These are phyloP conservation scores for Itoplectis maculator DNA, from an alignment of 2,888 invertebrate species.

Conservation along the genomic window DNA sequence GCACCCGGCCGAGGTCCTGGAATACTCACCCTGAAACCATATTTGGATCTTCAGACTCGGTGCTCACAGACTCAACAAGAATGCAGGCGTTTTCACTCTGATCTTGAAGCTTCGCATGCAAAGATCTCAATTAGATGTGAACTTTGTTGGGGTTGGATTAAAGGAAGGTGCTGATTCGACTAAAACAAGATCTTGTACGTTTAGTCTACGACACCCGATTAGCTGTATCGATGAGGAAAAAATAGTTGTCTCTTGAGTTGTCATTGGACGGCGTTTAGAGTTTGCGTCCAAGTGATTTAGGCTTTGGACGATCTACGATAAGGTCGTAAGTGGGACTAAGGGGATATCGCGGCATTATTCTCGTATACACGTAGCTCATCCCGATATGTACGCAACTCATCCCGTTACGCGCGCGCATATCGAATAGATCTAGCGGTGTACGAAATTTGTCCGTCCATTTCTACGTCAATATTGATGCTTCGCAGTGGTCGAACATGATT, in stretches of 20 bases:
- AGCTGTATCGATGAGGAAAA: no score
- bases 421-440: slow-evolving; percentile 19
- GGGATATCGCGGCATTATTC: neutral
- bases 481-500: slow-evolving; percentile 62
- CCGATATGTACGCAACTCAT: neutral
- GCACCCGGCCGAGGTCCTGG: neutral
- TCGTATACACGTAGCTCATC: neutral
- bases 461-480: slow-evolving; percentile 72
- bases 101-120: slow-evolving; percentile 29
- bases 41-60: slow-evolving; percentile 2
- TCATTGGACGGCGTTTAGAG: neutral
- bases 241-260: neutral
- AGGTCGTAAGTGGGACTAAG: neutral
- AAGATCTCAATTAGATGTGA: slow-evolving; percentile 5
- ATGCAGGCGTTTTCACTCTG: slow-evolving; percentile 44
- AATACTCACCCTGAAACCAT: slow-evolving; percentile 21
- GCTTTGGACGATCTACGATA: neutral
- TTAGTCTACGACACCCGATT: no score
- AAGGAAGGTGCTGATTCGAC: no score
- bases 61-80: slow-evolving; percentile 25
- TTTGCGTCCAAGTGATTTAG: neutral
- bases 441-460: slow-evolving; percentile 61
- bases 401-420: slow-evolving; percentile 25
- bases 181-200: no score
- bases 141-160: no score